Evolutionary conservation across 2,113 vertebrate species (phyloP), one percentile per base, ranked within the genome.

Genomic region (Scatophagus argus): DNA sequence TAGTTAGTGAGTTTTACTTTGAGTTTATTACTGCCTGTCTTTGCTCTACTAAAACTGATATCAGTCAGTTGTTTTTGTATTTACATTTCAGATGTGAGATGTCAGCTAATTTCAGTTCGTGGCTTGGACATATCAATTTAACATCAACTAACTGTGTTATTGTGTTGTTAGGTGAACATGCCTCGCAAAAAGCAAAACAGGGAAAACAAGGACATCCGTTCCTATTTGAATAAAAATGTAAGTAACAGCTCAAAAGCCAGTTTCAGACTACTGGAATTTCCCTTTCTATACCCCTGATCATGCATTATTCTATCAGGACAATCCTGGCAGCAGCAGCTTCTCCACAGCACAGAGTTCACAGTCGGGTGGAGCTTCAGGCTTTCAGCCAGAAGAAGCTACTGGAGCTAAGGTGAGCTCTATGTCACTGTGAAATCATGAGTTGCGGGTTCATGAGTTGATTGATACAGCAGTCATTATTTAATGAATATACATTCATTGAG

Each of bases 401-500:
- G n/a, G n/a, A n/a, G n/a, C n/a, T n/a, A n/a, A n/a, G 51, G 76
- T 41, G 51, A 49, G 51, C 23, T 63, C 32, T 39, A 41, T 14
- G 4, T 41, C 16, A 41, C 39, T 41, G 11, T 13, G 14, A 14
- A 41, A 5, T n/a, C n/a, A n/a, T n/a, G n/a, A n/a, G n/a, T n/a
- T n/a, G n/a, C n/a, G n/a, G n/a, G n/a, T n/a, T n/a, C n/a, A n/a
- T n/a, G n/a, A n/a, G n/a, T 49, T 23, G n/a, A n/a, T n/a, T n/a
- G n/a, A n/a, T n/a, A n/a, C n/a, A n/a, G n/a, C n/a, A n/a, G n/a
- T n/a, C n/a, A n/a, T n/a, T n/a, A n/a, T n/a, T n/a, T n/a, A n/a
- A n/a, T n/a, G n/a, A n/a, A n/a, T n/a, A n/a, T n/a, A n/a, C n/a
- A n/a, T n/a, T n/a, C n/a, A n/a, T n/a, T n/a, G n/a, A n/a, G n/a